Conservation (phyloP, 2,113 vertebrate genomes). For the Tricholaema leucomelas region DNA sequence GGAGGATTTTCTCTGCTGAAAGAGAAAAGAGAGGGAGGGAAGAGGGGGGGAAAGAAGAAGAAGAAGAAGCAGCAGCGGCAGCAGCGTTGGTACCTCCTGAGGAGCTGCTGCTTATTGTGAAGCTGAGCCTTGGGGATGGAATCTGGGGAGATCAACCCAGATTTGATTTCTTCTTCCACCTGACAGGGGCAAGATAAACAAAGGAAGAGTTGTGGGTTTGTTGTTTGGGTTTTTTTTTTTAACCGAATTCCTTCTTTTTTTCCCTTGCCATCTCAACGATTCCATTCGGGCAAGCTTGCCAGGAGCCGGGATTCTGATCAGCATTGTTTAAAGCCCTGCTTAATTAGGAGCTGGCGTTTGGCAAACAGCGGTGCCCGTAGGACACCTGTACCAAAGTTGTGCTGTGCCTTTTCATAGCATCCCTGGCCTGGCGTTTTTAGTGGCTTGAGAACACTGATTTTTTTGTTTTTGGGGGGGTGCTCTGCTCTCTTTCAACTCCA, state of each 20-base stretch:
- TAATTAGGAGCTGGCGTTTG: slow-evolving; percentile 56
- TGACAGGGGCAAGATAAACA: slow-evolving; percentile 67
- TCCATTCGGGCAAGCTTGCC: slow-evolving; percentile 34
- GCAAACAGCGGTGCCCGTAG: not conserved
- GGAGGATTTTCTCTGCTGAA: slow-evolving; percentile 33
- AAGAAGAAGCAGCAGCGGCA: not conserved
- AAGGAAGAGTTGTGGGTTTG: slow-evolving; percentile 50
- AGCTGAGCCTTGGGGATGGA: not conserved
- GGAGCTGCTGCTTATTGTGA: slow-evolving; percentile 1
- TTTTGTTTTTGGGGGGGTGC: no score
- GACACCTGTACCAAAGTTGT: slow-evolving; percentile 69
- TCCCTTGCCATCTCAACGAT: slow-evolving; percentile 33
- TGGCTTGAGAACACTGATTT: no score
- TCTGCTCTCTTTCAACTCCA: no score
- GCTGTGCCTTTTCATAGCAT: not conserved
- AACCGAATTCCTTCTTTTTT: slow-evolving; percentile 54
- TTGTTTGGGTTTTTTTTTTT: not conserved
- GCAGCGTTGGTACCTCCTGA: not conserved
- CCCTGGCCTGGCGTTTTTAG: not conserved
- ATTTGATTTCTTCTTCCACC: slow-evolving; percentile 53
- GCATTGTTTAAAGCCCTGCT: slow-evolving; percentile 71
- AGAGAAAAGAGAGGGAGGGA: not conserved
- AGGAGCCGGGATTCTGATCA: slow-evolving; percentile 47
- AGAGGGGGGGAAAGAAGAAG: not conserved
- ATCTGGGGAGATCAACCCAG: not conserved